These are phyloP conservation scores for Gnathonemus echidnorhynchus DNA, from an alignment of 2,113 vertebrate genomes.

Conservation along the genomic window DNA sequence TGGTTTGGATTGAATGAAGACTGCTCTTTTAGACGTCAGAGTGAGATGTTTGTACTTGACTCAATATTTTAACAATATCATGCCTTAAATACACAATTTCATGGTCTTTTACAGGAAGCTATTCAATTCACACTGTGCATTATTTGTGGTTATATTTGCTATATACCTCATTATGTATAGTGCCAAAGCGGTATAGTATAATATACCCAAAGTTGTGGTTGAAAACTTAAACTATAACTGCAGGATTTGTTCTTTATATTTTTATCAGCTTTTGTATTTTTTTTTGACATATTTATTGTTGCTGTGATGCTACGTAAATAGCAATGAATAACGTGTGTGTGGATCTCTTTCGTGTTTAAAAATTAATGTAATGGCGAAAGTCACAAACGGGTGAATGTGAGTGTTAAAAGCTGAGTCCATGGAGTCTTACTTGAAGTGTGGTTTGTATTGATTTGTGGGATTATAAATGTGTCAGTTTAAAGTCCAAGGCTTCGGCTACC, in stretches of 20 bases:
- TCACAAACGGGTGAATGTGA: background rate
- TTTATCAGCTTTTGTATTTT: background rate
- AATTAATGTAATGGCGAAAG: too few species aligned
- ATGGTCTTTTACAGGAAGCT: background rate
- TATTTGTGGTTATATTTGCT: background rate
- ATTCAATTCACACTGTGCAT: background rate
- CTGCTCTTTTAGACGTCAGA: background rate
- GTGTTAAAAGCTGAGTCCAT: background rate
- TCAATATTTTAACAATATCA: background rate
- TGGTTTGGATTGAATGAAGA: background rate
- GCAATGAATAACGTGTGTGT: background rate
- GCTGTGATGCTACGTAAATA: background rate
- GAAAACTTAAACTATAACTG: background rate
- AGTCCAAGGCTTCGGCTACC: slow-evolving; percentile 6
- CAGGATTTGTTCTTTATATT: background rate
- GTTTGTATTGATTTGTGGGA: background rate
- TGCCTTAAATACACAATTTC: background rate
- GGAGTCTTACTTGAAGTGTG: background rate
- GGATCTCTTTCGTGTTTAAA: background rate
- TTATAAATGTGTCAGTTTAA: background rate
- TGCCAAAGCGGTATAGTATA: background rate
- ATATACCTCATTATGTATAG: background rate
- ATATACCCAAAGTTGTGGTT: background rate
- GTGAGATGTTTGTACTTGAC: background rate
- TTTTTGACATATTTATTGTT: slow-evolving; percentile 9